These are phyloP conservation scores for Mastomys coucha DNA, from an alignment of 2,113 vertebrate genomes.

Conservation along the genomic window DNA sequence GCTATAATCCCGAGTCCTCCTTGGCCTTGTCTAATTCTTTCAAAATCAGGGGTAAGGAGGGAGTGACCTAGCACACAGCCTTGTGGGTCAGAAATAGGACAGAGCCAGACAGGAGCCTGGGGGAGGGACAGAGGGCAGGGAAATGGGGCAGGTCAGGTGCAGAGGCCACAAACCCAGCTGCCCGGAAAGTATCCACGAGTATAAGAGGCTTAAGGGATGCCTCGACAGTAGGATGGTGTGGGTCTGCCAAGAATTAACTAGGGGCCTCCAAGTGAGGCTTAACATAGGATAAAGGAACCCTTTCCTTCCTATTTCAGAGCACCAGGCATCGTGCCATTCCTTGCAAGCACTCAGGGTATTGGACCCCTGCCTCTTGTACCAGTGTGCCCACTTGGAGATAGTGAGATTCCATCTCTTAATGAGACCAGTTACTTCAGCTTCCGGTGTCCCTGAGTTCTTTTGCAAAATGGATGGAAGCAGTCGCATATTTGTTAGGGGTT, in stretches of 20 bases:
- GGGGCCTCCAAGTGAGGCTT: neutral
- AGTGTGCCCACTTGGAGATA: neutral
- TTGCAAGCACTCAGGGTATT: too few relatives aligned
- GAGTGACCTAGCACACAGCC: neutral
- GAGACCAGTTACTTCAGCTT: neutral
- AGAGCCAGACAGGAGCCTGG: neutral
- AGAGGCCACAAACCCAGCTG: constrained; percentile 20
- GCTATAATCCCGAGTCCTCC: constrained; percentile 47
- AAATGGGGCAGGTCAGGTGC: neutral
- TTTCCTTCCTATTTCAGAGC: neutral
- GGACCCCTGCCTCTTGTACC: neutral
- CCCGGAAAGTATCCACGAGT: neutral
- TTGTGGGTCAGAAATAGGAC: constrained; percentile 55
- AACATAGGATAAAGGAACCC: neutral
- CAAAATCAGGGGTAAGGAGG: neutral
- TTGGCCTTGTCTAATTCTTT: constrained; percentile 49
- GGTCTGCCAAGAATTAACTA: neutral
- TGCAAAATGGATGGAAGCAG: neutral
- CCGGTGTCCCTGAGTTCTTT: neutral
- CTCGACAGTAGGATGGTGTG: neutral
- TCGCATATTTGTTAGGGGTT: neutral
- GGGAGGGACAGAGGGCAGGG: too few relatives aligned
- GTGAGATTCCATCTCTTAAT: neutral
- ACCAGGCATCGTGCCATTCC: neutral
- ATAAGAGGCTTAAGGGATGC: neutral